A percentile compares a stretch with the other conserved stretches of the same genome.
phyloP scores from a whole-genome alignment of 2,797 vertebrate species.

The Danio tinwini region DNA sequence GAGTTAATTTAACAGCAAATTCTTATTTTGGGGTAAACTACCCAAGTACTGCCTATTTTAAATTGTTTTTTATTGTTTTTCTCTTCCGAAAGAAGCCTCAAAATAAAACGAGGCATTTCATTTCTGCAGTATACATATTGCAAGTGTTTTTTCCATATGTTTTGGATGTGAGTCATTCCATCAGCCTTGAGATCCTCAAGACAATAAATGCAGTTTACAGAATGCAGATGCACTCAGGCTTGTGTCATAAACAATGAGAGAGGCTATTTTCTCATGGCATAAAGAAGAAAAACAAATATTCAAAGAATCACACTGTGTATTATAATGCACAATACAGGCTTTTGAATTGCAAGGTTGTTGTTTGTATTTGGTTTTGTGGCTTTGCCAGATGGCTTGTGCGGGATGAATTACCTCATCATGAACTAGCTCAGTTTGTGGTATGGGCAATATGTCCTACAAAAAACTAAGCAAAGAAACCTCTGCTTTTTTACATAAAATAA shows the following conservation, averaged over 20 bases:
- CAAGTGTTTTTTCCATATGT: constrained; percentile 35
- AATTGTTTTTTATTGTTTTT: not conserved
- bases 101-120: not conserved
- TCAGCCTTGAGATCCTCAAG: not conserved
- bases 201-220: constrained; percentile 40
- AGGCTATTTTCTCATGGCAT: constrained; percentile 1
- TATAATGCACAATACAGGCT: constrained; percentile 56
- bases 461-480: constrained; percentile 12
- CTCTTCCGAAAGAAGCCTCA: not conserved
- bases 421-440: constrained; percentile 24
- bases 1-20: no score
- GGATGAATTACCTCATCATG: constrained; percentile 62
- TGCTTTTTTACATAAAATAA: constrained; percentile 9
- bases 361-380: constrained; percentile 57
- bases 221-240: constrained; percentile 30
- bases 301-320: constrained; percentile 47
- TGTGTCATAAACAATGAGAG: constrained; percentile 46
- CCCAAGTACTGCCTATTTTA: no score
- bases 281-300: constrained; percentile 18
- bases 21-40: no score
- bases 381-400: constrained; percentile 59
- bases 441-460: not conserved
- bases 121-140: not conserved
- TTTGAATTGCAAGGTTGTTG: constrained; percentile 50
- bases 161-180: constrained; percentile 6